Evolutionary conservation across 1,140 invertebrate species (phyloP), one percentile per base, ranked within the genome.

Genomic region (Macrobrachium nipponense): DNA sequence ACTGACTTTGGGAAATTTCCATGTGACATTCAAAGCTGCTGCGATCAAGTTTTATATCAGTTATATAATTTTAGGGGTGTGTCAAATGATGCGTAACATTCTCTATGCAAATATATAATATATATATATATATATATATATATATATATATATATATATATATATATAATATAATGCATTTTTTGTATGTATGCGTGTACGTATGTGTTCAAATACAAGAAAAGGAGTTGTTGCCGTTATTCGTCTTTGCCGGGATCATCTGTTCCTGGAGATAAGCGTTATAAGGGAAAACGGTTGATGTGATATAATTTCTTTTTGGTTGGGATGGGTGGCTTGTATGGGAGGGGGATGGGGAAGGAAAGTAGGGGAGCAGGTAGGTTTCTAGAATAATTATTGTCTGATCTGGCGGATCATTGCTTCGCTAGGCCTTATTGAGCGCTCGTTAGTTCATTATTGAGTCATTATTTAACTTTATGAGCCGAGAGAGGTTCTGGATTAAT

Each of bases 391-490:
- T n/a, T 51, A 51, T 51, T 51, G 51, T 51, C 51, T 51, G 51
- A 51, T 51, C 51, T 51, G 51, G 51, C 51, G 72, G 61, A 72
- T 73, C 80, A 51, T 77, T 68, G 72, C 77, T 64, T 60, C 36
- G 17, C 84, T 86, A 61, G 59, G 58, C 76, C 44, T 64, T 86
- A 75, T 86, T 75, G 84, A 86, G 20, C 84, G 66, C 84, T 86
- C 84, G 84, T 86, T 86, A 80, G 76, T 86, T 73, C 84, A 80
- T 86, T 86, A 86, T 86, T 86, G 77, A 86, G 44, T 78, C 66
- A 86, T 86, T 86, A 86, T 86, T 86, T 86, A 86, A 80, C 84
- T 79, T 86, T 79, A 86, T 86, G 84, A 86, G 76, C 77, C 61
- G 76, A 79, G 84, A 86, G 77, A 80, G 84, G 66, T 70, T 86